Evolutionary conservation across 2,888 invertebrate genomes (phyloP), one percentile per base, ranked within the genome.

Genomic region (Amiota mariae): DNA sequence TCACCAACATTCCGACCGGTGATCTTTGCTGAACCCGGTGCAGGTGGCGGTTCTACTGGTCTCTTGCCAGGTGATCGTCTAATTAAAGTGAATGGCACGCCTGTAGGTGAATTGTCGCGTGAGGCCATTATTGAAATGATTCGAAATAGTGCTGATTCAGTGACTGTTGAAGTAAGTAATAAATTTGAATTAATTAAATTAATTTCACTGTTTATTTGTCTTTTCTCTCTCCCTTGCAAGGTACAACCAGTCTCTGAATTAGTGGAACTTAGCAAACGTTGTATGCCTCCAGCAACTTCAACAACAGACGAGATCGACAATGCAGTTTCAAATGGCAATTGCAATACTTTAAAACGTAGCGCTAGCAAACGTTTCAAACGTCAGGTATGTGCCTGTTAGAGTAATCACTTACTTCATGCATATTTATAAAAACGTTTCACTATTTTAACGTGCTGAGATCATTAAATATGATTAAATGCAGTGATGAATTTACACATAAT

Each of bases 111-210:
- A 72, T 93, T 95, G 87, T 94, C 94, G 70, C 92, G 98, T 72
- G 98, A 98, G 89, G 95, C 97, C 85, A 95, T 98, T 78, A 97
- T 98, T 81, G 97, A 98, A 88, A 93, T 98, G 88, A 98, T 98
- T 82, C 95, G 96, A 85, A 93, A 95, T 77, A 96, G 95, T 78
- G 94, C 94, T 72, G 95, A 95, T 84, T 93, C 92, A 81, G 96
- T 97, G 76, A 94, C 93, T 66, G 93, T 98, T 73, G 96, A 96
- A 94, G 96, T 96, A 89, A 90, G 92, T 15, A 36, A 36, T 36
- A 36, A 36, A 36, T 36, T 6, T 6, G 0, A 56, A 20, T n/a
- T 9, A 8, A 57, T 59, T 46, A 71, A 47, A 15, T 48, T 47
- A 24, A 12, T 8, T 61, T 54, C 24, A 51, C 15, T 64, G 10